These are phyloP conservation scores for Natrix natrix DNA, from an alignment of 2,797 vertebrate species.

Conservation along the genomic window DNA sequence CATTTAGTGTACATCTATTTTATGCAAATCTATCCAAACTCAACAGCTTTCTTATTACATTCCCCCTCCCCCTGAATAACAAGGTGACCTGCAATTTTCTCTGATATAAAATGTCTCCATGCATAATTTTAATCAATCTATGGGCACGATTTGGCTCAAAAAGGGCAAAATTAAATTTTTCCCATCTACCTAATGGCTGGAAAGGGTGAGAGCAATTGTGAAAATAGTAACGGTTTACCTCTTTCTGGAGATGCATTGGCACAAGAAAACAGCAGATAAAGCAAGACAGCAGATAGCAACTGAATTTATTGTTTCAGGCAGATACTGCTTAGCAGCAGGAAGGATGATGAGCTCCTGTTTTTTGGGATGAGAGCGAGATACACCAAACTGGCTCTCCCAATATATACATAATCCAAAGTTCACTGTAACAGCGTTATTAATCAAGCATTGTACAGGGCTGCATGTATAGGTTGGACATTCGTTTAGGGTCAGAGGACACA, in stretches of 20 bases:
- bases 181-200: not conserved
- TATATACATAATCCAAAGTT: not conserved
- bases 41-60: not conserved
- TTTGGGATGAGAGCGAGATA: not conserved
- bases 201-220: not conserved
- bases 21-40: not conserved
- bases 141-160: not conserved
- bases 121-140: not conserved
- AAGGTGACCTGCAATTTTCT: not conserved
- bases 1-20: not conserved
- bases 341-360: too few species aligned
- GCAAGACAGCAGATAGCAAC: not conserved
- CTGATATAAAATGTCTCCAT: not conserved
- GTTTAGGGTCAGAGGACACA: too few species aligned
- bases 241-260: not conserved
- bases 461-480: too few species aligned
- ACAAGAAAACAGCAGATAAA: not conserved
- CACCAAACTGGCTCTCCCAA: not conserved
- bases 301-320: not conserved
- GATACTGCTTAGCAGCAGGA: not conserved
- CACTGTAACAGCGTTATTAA: too few species aligned
- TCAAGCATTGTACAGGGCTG: too few species aligned
- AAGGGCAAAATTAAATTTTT: not conserved
- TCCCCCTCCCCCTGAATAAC: not conserved
- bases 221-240: not conserved